A percentile compares a stretch with the other conserved stretches of the same genome.
Conservation (phyloP, 2,888 invertebrate genomes). For the Pseudoips prasinana region DNA sequence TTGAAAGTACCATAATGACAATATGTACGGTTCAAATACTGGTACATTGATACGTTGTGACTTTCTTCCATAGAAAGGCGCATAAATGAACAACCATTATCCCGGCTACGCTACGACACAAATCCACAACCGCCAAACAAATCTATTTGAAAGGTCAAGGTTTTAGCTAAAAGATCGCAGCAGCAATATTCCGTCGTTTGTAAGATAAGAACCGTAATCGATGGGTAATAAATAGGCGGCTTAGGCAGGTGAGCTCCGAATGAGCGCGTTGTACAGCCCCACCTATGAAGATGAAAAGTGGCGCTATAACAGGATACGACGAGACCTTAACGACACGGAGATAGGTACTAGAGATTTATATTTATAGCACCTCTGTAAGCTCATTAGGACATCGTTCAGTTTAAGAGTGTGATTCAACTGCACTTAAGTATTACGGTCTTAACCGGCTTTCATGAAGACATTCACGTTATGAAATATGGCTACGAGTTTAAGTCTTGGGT, state of each 20-base stretch:
- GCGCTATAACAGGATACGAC: slow-evolving; percentile 19
- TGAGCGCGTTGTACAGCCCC: slow-evolving; percentile 19
- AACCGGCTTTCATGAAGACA: slow-evolving; percentile 4
- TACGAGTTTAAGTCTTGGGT: no score
- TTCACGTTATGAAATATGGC: no score
- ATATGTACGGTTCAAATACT: no score
- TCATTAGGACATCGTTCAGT: slow-evolving; percentile 19
- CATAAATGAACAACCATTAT: no score
- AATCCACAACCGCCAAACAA: no score
- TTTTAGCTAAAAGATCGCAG: slow-evolving; percentile 5
- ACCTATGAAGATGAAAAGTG: slow-evolving; percentile 25
- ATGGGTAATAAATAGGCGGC: slow-evolving; percentile 31
- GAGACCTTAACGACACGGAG: slow-evolving; percentile 16
- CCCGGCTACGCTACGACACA: no score
- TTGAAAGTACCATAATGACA: no score
- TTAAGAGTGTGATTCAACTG: slow-evolving; percentile 10
- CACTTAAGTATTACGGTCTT: slow-evolving; percentile 4
- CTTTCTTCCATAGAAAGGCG: no score
- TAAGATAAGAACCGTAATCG: slow-evolving; percentile 12
- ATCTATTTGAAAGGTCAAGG: slow-evolving; percentile 13
- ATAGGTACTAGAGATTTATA: slow-evolving; percentile 37
- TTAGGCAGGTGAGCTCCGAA: slow-evolving; percentile 33
- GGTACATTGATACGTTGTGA: no score
- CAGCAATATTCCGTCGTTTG: slow-evolving; percentile 22
- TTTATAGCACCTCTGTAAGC: slow-evolving; percentile 28